phyloP scores from a whole-genome alignment of 1,140 invertebrate species.

The Drosophila melanica region DNA sequence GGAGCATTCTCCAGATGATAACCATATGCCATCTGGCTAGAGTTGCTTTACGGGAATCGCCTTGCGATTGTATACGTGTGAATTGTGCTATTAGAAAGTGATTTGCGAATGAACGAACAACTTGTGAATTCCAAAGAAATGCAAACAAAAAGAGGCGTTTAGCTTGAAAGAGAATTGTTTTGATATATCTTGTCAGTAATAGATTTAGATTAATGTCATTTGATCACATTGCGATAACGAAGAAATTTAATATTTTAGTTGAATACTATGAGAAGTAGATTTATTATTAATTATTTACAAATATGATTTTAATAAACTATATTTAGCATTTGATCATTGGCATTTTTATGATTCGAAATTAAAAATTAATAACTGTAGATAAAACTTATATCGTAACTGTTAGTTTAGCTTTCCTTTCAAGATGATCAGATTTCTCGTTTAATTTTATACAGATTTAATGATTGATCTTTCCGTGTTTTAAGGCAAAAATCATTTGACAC shows the following conservation, averaged over 20 bases:
- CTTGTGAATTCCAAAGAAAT: slow-evolving; percentile 1
- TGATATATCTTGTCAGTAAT: background rate
- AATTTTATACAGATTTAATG: too few relatives aligned
- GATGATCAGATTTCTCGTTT: too few relatives aligned
- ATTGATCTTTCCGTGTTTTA: slow-evolving; percentile 18
- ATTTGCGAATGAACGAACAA: slow-evolving; percentile 1
- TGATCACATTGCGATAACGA: too few relatives aligned
- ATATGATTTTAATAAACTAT: too few relatives aligned
- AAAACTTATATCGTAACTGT: too few relatives aligned
- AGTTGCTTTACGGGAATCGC: slow-evolving; percentile 13
- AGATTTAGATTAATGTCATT: background rate
- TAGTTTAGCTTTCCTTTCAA: too few relatives aligned
- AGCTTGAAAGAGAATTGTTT: slow-evolving; percentile 6
- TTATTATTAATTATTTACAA: too few relatives aligned
- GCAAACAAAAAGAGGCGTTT: background rate
- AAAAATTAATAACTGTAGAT: too few relatives aligned
- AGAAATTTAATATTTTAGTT: too few relatives aligned
- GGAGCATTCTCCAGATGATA: slow-evolving; percentile 12
- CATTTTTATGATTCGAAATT: too few relatives aligned
- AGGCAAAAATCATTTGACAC: slow-evolving; percentile 53
- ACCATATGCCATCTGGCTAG: background rate
- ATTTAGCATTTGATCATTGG: too few relatives aligned
- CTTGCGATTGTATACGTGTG: slow-evolving; percentile 20
- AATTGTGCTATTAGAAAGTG: slow-evolving; percentile 38
- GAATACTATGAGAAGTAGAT: too few relatives aligned